Conservation (phyloP, 2,113 vertebrate species). For the Puffinus mauretanicus region DNA sequence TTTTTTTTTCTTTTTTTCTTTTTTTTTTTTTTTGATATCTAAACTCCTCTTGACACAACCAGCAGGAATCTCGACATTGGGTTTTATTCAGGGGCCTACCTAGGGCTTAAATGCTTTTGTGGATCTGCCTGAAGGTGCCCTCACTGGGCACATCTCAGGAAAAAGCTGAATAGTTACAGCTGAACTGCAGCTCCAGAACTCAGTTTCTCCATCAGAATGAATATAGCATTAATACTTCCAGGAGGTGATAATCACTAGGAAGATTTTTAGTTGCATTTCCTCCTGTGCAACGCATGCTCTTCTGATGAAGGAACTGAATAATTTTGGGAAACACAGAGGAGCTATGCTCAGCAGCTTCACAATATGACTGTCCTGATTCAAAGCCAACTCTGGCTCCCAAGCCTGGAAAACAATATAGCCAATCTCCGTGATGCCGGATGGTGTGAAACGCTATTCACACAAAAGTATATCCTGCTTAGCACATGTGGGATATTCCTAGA, state of each 20-base stretch:
- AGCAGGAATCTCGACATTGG: background rate
- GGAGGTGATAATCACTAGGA: background rate
- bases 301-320: background rate
- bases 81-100: background rate
- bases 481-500: conserved; percentile 3
- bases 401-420: background rate
- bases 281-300: background rate
- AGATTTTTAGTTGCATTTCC: background rate
- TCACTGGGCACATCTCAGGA: background rate
- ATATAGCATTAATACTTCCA: background rate
- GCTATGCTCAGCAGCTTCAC: background rate
- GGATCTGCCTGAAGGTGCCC: background rate
- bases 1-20: too few species aligned
- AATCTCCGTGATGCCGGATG: background rate
- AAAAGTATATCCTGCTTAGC: background rate
- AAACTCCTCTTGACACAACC: background rate
- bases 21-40: background rate
- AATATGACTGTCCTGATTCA: background rate
- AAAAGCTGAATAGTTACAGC: background rate
- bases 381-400: background rate
- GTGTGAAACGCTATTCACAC: conserved; percentile 16
- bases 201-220: background rate
- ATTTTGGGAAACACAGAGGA: background rate
- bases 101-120: background rate
- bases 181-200: background rate